A percentile compares a stretch with the other conserved stretches of the same genome.
Evolutionary conservation across 2,797 vertebrate species (phyloP).

Genomic region (Sebastolobus alascanus): DNA sequence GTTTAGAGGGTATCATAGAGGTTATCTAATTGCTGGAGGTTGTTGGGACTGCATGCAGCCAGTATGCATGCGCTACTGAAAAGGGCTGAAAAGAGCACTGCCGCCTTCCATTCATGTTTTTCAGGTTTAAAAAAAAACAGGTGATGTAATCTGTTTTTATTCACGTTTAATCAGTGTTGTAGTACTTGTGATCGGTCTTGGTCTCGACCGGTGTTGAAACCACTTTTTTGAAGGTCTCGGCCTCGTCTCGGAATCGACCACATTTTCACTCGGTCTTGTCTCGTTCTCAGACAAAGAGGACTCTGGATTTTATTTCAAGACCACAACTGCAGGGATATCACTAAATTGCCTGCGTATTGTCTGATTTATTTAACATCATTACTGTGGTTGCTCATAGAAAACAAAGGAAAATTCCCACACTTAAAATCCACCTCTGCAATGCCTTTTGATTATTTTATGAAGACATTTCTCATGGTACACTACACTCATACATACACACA

Average conservation of each 20-base stretch:
- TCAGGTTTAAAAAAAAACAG: not conserved
- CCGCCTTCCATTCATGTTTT: not conserved
- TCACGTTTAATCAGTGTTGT: not conserved
- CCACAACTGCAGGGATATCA: not conserved
- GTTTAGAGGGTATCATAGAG: not conserved
- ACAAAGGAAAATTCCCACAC: not conserved
- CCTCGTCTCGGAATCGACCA: not conserved
- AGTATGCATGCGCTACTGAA: not conserved
- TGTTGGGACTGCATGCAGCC: not conserved
- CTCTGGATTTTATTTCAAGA: not conserved
- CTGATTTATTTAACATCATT: not conserved
- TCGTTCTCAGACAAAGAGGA: not conserved
- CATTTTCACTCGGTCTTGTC: not conserved
- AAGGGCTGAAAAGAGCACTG: not conserved
- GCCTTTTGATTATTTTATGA: not conserved
- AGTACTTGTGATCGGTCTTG: too few relatives aligned
- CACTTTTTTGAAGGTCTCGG: not conserved
- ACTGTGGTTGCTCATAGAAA: not conserved
- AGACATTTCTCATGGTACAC: not conserved
- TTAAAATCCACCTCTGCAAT: not conserved
- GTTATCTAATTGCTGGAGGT: slow-evolving; percentile 9
- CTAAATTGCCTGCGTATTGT: not conserved
- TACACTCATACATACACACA: not conserved
- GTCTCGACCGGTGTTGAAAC: too few relatives aligned
- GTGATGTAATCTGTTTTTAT: not conserved